Percentiles rank a stretch among this genome's conserved stretches.
Evolutionary conservation across 1,140 invertebrate species (phyloP).

Genomic region (Myzus persicae): DNA sequence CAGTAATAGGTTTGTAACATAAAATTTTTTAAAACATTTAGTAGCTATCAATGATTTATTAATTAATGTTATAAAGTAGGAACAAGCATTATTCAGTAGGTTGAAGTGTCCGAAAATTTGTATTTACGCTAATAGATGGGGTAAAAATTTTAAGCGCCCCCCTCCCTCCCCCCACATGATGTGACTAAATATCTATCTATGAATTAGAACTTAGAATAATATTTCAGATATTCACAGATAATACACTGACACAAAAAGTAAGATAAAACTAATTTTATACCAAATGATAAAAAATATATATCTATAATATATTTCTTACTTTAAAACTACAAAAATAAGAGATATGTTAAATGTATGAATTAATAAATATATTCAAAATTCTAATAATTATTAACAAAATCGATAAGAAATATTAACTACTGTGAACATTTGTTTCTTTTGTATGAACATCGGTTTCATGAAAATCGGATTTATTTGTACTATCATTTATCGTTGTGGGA

Average conservation of each 20-base stretch:
- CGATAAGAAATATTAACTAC: neutral
- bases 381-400: conserved; percentile 12
- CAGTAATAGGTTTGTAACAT: no score
- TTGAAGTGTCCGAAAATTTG: neutral
- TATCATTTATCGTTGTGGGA: neutral
- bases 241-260: neutral
- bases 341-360: neutral
- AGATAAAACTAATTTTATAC: neutral
- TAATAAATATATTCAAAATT: neutral
- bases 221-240: neutral
- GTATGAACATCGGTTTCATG: neutral
- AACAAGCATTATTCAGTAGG: neutral
- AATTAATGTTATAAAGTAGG: neutral
- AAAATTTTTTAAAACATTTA: neutral
- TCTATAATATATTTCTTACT: neutral
- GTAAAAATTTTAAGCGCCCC: neutral
- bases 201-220: neutral
- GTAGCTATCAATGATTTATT: no score
- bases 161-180: no score
- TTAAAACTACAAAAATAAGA: neutral
- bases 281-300: neutral
- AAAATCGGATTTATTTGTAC: neutral
- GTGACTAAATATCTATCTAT: no score
- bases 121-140: neutral
- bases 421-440: neutral